Evolutionary conservation across 2,113 vertebrate genomes (phyloP), one percentile per base, ranked within the genome.

Genomic region (Pimephales promelas): DNA sequence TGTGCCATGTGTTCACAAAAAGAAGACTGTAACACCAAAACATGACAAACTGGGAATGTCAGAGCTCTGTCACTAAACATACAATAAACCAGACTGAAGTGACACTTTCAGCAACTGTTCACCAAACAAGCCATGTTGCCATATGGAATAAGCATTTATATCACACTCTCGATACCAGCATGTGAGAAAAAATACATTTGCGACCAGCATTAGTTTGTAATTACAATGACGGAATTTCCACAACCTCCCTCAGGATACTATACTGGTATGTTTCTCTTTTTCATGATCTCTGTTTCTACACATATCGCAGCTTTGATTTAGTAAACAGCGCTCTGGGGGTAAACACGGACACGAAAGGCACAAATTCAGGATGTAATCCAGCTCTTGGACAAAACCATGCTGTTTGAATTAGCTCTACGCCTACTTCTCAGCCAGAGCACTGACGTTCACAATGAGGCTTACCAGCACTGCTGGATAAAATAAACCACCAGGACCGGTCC

Each of bases 381-480:
- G 77, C 18, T 52, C 24, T 81, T 77, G 72, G 66, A 85, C 54
- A 64, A 59, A 61, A 24, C 64, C 84, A 84, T 81, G 84, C 72
- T 56, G 82, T 82, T 66, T 86, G 77, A 86, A 88, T 88, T 84
- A 88, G 62, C 70, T 73, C 31, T 56, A 57, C n/a, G 10, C 71
- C 75, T 54, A 59, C 84, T 43, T 45, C 18, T 26, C 61, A 84
- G 71, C 61, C 77, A 71, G 71, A 84, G 64, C 54, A 47, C 24
- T 43, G 73, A 71, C 20, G 36, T 43, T 84, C 43, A 31, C 82
- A 86, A 88, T 81, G 61, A 76, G 52, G 57, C 34, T 74, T 80
- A 82, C 75, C 79, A 34, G 68, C 52, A 34, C 40, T 47, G 43
- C 54, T 66, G 70, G 83, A 56, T 74, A 36, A 59, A 47, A 6